Base-by-base conservation (phyloP, 2,797 vertebrate species). In the Microcaecilia unicolor region DNA sequence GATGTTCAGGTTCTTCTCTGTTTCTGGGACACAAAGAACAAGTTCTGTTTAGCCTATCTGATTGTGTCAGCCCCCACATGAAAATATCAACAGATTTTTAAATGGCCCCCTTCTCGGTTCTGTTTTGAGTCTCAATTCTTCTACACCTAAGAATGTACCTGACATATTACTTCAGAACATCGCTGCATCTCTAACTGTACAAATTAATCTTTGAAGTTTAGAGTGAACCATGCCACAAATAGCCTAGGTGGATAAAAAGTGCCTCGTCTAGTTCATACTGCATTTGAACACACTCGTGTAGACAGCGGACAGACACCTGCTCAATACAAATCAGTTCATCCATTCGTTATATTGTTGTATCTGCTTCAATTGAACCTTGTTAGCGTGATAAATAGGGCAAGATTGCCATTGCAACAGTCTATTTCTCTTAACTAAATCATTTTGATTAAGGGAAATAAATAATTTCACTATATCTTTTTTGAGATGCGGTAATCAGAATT, bases 241-340 rank as follows among this genome's bases (percentile, higher is more conserved):
- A 40, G 44, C 31, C 29, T 25, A 6, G 24, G 12, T 33, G 2
- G 33, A 3, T 36, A 33, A 48, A 52, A 50, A 36, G 28, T 31
- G 0, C 22, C 27, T 34, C 43, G 12, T 25, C 15, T 17, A 6
- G 9, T 0, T 3, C 4, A 20, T 15, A 25, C 2, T 1, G 8
- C 39, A 25, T 14, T 4, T 33, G 30, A 4, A 4, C 38, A 18
- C 23, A 32, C 37, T 43, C 28, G 27, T 29, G 31, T 5, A 0
- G 9, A 37, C 31, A 55, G 32, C 35, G 31, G 12, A 1, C 33
- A 57, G 36, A 39, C 58, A 42, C 42, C 20, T 31, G 44, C 45
- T 62, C 58, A 61, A 52, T 56, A 48, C 21, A 30, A 57, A 62
- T 62, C 43, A 20, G 33, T n/a, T 47, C 32, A 59, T 25, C 41